Conservation (phyloP, 2,888 invertebrate genomes). For the Julus scandinavius region DNA sequence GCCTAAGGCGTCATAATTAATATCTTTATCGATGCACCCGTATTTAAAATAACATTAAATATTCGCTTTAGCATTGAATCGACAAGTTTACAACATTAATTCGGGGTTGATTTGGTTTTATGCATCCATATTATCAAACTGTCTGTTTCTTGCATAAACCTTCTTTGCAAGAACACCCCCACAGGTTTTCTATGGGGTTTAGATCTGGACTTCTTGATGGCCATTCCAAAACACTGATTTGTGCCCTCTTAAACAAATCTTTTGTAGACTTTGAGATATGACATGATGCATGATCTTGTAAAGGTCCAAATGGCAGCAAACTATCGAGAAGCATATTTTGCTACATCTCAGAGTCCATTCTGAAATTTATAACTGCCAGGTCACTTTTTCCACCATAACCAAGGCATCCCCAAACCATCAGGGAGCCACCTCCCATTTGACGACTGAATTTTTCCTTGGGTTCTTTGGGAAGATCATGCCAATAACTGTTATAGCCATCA, state of each 20-base stretch:
- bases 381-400: background rate
- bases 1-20: background rate
- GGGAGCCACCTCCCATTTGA: background rate
- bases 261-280: background rate
- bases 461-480: background rate
- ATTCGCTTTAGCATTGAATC: too few species aligned
- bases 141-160: background rate
- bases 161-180: constrained; percentile 5
- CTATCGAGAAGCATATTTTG: background rate
- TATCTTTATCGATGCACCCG: background rate
- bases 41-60: too few species aligned
- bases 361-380: background rate
- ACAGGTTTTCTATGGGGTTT: background rate
- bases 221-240: constrained; percentile 46
- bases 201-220: constrained; percentile 17
- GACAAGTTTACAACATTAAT: too few species aligned
- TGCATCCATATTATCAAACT: background rate
- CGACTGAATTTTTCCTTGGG: background rate
- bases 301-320: constrained; percentile 27
- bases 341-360: background rate
- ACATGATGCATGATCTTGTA: constrained; percentile 32
- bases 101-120: too few species aligned
- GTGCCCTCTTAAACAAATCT: background rate
- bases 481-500: background rate
- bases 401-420: background rate